Evolutionary conservation across 2,113 vertebrate species (phyloP).

Genomic region (Mesitornis unicolor): DNA sequence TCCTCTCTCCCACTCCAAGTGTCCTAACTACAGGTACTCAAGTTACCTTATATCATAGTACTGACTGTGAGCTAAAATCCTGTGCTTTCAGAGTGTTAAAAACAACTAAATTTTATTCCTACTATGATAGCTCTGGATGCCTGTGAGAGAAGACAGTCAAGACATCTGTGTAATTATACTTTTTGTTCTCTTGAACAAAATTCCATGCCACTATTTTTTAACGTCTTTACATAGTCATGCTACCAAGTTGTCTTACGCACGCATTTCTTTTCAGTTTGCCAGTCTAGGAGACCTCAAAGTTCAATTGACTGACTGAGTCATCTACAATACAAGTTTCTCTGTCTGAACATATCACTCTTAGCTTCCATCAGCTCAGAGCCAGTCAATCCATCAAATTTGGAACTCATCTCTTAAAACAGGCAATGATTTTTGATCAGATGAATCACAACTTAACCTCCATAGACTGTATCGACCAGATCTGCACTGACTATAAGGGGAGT

Average conservation of each 20-base stretch:
- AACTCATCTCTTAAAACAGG: conserved; percentile 7
- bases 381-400: background rate
- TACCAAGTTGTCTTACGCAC: background rate
- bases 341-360: background rate
- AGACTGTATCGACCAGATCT: background rate
- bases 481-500: background rate
- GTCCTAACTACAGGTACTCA: background rate
- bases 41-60: background rate
- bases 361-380: background rate
- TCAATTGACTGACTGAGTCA: conserved; percentile 26
- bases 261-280: background rate
- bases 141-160: conserved; percentile 19
- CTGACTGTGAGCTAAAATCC: background rate
- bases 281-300: conserved; percentile 21
- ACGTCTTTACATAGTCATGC: background rate
- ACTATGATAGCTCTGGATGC: background rate
- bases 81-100: background rate
- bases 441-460: background rate
- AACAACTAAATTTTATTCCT: background rate
- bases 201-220: background rate
- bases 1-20: background rate
- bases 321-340: background rate
- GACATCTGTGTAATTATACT: conserved; percentile 17
- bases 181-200: conserved; percentile 28
- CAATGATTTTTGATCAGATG: conserved; percentile 4